phyloP scores from a whole-genome alignment of 2,113 vertebrate genomes.

The Bubo bubo region DNA sequence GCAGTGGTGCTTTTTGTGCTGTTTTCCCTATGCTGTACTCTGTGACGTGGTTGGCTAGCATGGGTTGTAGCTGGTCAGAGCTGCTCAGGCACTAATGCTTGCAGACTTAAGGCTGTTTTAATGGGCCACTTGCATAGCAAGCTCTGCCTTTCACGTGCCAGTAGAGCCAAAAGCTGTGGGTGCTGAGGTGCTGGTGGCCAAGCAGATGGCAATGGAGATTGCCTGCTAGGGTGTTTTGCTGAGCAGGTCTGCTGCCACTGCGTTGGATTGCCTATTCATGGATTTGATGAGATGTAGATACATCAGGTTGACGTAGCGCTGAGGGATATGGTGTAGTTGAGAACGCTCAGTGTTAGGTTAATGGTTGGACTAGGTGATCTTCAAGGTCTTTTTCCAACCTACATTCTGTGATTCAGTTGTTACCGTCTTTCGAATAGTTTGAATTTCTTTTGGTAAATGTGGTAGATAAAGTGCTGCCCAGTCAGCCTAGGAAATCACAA shows the following conservation, averaged over 20 bases:
- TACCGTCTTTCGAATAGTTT: neutral
- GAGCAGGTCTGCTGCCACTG: neutral
- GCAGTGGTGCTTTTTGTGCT: neutral
- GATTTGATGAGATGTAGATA: neutral
- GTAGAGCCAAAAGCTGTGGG: neutral
- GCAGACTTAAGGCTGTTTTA: neutral
- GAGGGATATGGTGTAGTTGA: no score
- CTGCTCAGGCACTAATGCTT: neutral
- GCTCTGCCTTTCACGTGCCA: neutral
- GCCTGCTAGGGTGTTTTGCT: neutral
- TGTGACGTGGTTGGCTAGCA: neutral
- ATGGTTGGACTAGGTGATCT: no score
- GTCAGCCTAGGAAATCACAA: neutral
- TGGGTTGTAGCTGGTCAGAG: neutral
- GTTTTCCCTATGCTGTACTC: neutral
- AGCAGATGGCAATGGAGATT: neutral
- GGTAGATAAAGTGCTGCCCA: neutral
- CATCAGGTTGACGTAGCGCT: no score
- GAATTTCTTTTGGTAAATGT: neutral
- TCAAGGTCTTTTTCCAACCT: no score
- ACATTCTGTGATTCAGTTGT: neutral
- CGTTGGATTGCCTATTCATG: fast-evolving
- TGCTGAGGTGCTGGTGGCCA: neutral
- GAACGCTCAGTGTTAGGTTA: no score
- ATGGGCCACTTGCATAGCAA: neutral